Conservation (phyloP, 2,888 invertebrate genomes). For the Macropis europaea region DNA sequence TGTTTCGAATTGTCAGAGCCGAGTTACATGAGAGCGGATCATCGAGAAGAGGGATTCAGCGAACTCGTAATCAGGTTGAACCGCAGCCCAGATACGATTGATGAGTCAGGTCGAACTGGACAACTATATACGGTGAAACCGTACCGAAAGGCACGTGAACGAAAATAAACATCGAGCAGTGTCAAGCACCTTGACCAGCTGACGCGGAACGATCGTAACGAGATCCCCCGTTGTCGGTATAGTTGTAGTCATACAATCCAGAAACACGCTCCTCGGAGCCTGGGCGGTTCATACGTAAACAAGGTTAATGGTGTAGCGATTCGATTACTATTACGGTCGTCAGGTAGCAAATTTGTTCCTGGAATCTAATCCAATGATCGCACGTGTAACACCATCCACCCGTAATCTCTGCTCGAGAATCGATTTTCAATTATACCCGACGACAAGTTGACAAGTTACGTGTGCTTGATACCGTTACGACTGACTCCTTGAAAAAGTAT, state of each 20-base stretch:
- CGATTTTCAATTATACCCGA: constrained; percentile 31
- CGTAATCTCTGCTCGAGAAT: constrained; percentile 1
- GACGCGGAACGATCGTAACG: constrained; percentile 25
- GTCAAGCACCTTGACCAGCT: constrained; percentile 40
- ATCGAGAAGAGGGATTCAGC: no score
- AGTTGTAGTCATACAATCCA: constrained; percentile 28
- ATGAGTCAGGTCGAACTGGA: neutral
- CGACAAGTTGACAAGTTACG: neutral
- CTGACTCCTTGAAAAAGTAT: no score
- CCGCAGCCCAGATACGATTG: neutral
- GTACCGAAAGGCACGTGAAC: neutral
- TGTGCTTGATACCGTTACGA: no score
- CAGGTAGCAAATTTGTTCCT: constrained; percentile 43
- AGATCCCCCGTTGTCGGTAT: no score
- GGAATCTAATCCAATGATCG: constrained; percentile 38
- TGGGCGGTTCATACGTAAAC: constrained; percentile 40
- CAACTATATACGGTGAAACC: neutral
- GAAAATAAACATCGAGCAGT: constrained; percentile 25
- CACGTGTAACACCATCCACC: constrained; percentile 24
- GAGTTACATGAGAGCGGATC: neutral
- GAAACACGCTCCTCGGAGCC: constrained; percentile 16
- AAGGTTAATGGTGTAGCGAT: constrained; percentile 49
- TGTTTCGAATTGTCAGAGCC: no score
- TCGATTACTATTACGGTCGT: constrained; percentile 26
- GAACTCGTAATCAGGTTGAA: neutral